Base-by-base conservation (phyloP, 2,888 invertebrate species). In the Drosophila maculinotata region DNA sequence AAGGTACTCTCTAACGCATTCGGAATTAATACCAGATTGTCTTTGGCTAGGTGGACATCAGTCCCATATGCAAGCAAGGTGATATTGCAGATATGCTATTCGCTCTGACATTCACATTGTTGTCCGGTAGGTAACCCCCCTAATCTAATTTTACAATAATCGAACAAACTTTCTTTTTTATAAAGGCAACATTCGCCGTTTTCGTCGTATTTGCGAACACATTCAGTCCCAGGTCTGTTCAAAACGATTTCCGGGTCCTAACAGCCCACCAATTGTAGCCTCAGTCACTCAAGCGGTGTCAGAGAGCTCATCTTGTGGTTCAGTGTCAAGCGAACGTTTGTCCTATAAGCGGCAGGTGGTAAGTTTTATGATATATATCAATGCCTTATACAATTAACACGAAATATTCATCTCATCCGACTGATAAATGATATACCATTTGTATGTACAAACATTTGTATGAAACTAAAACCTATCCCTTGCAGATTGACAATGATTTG, bases 171-270 rank as follows among this genome's bases (percentile, higher is more conserved):
- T 10, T 10, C n/a, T 10, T 39, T 12, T 8, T 8, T 1, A 35
- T 26, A n/a, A n/a, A 97, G 98, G 98, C 65, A 98, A 98, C 90
- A 97, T 98, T 81, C 94, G 98, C 56, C 94, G 99, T 67, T 99
- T 99, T 92, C 94, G 98, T 54, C 94, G 98, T 84, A 97, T 99
- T 76, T 98, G 98, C 92, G 99, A 99, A 90, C 97, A 98, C 92
- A 97, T 99, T 75, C 98, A 99, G 91, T 94, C 96, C 28, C 97
- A 97, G 75, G 95, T 96, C 78, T 94, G 94, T 56, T 92, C 92
- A 87, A 89, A 92, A 92, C 92, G 93, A 91, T 90, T 91, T 82
- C 90, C 91, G 67, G 91, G 91, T 23, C 90, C 91, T 47, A 91
- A 88, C 72, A 92, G 92, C 86, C 92, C 92, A 71, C 90, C 91